A percentile compares a stretch with the other conserved stretches of the same genome.
These are phyloP conservation scores for Tricholauxania praeusta DNA, from an alignment of 2,888 invertebrate genomes.

Conservation along the genomic window DNA sequence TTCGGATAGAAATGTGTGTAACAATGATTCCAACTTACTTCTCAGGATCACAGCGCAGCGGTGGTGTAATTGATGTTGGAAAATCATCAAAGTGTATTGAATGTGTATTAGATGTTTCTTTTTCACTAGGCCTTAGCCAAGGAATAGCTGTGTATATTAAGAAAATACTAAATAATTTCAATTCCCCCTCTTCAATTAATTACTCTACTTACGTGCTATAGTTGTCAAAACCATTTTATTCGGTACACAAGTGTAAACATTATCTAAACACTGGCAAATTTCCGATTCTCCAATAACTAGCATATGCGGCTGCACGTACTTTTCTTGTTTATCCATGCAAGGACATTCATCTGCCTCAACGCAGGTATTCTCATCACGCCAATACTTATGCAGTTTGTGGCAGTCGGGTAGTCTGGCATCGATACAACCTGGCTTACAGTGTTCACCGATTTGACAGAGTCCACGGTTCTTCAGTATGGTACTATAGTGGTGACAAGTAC, in stretches of 20 bases:
- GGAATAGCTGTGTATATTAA: too few relatives aligned
- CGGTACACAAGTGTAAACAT: conserved; percentile 76
- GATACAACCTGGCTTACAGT: conserved; percentile 63
- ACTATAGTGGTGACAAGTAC: conserved; percentile 77
- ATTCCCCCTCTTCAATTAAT: background rate
- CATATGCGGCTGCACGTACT: conserved; percentile 79
- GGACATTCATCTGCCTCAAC: conserved; percentile 81
- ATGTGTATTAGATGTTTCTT: background rate
- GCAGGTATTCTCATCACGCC: conserved; percentile 81
- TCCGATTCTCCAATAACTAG: conserved; percentile 72
- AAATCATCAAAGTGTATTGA: conserved; percentile 41
- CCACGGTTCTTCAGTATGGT: conserved; percentile 62
- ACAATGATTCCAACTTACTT: conserved; percentile 57
- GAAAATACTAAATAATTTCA: too few relatives aligned
- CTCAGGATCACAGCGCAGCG: conserved; percentile 66
- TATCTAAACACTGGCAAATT: conserved; percentile 84
- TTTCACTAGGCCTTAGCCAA: background rate
- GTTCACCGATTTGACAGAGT: conserved; percentile 60
- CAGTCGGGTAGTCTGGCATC: conserved; percentile 69
- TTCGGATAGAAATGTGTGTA: background rate
- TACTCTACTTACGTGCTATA: background rate
- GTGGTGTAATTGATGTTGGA: conserved; percentile 67
- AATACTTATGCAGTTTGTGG: conserved; percentile 71
- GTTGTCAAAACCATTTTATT: conserved; percentile 48
- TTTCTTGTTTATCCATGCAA: conserved; percentile 76